Evolutionary conservation across 2,113 vertebrate species (phyloP).

Genomic region (Microtus oregoni): DNA sequence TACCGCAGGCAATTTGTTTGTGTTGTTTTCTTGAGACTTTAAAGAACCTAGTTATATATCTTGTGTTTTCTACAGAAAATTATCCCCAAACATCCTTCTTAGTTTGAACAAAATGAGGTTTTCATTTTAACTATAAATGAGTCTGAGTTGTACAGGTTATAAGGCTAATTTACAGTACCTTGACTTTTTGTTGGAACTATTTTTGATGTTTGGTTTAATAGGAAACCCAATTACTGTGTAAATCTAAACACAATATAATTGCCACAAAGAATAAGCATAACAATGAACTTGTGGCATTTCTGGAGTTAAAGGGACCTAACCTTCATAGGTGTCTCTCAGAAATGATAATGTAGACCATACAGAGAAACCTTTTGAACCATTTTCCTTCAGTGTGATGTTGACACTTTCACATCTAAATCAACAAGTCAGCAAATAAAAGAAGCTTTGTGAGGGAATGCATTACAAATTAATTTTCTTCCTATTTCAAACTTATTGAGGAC

Average conservation of each 20-base stretch:
- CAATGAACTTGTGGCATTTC: conserved; percentile 74
- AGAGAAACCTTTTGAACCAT: conserved; percentile 69
- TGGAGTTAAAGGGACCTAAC: conserved; percentile 78
- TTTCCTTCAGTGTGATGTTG: conserved; percentile 53
- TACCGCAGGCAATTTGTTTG: conserved; percentile 38
- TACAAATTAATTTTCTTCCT: conserved; percentile 79
- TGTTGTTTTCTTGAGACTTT: conserved; percentile 34
- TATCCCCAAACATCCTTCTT: conserved; percentile 11
- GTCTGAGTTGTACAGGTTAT: conserved; percentile 18
- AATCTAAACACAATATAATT: conserved; percentile 81
- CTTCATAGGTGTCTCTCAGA: conserved; percentile 80
- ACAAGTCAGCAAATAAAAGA: conserved; percentile 63
- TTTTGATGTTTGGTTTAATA: conserved; percentile 77
- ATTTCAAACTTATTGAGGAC: conserved; percentile 76
- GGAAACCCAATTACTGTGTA: conserved; percentile 86
- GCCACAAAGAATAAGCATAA: conserved; percentile 81
- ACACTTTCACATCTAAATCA: conserved; percentile 63
- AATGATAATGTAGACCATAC: conserved; percentile 77
- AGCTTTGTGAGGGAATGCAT: conserved; percentile 77
- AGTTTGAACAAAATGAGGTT: conserved; percentile 43
- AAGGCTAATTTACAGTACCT: conserved; percentile 61
- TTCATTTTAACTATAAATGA: conserved; percentile 53
- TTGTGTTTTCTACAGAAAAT: conserved; percentile 53
- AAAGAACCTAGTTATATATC: conserved; percentile 11
- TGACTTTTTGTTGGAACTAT: conserved; percentile 50